Base-by-base conservation (phyloP, 2,888 invertebrate species). In the Pristionchus arcanus region DNA sequence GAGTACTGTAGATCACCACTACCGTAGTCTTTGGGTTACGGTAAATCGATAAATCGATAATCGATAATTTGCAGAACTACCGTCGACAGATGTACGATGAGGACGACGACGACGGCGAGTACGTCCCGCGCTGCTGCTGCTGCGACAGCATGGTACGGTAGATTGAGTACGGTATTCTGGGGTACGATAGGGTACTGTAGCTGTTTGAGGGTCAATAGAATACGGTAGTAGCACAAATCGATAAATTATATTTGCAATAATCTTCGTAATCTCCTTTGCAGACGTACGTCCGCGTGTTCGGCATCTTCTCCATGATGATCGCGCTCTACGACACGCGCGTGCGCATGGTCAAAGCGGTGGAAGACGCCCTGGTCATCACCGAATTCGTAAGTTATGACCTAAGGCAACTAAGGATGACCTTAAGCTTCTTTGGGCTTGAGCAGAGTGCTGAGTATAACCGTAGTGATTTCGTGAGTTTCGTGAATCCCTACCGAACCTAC, bases 91-190 rank as follows among this genome's bases (percentile, higher is more conserved):
- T 77, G 37, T 5, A 11, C 21, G 25, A 37, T 2, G 74, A 77
- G 7, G 74, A 77, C 1, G 74, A 77, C 37, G 74, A 77, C 37
- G 74, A 77, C 2, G 74, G 74, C 7, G 74, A 77, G 42, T 77
- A 77, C 74, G 74, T 77, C 13, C 74, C 74, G 7, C 19, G 25
- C 21, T 77, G 74, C 42, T 77, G 74, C 74, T 77, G 74, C 25
- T 77, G 74, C 42, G 74, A 77, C 9, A 77, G 74, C n/a, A 37
- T 42, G 74, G 74, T 77, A 74, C 71, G 71, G 37, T 74, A 74
- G 71, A n/a, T n/a, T n/a, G n/a, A n/a, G n/a, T 68, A 68, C 28
- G 31, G 42, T 49, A 49, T 9, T 49, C 42, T 42, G 34, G 71
- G 3, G 21, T 71, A 71, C 71, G 71, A 19, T 71, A 71, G 34